Evolutionary conservation across 2,113 vertebrate species (phyloP).

Genomic region (Jacana jacana): DNA sequence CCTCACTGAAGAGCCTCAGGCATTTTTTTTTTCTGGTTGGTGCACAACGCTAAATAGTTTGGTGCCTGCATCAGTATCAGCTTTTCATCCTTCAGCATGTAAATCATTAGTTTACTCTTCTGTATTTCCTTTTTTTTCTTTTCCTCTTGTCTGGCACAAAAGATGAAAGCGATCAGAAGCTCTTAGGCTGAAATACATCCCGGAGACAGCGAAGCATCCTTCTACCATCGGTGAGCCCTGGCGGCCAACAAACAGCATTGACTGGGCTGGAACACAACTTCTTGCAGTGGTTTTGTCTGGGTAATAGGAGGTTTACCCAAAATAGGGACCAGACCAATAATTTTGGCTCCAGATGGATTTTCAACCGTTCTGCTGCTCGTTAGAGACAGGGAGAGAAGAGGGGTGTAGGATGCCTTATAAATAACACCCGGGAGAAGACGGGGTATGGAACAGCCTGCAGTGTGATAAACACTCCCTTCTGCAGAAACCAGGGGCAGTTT

Average conservation of each 20-base stretch:
- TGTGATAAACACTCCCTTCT: neutral
- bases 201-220: neutral
- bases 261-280: neutral
- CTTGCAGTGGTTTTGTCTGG: neutral
- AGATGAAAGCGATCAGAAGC: neutral
- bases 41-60: neutral
- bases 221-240: fast-evolving
- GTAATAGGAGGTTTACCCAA: neutral
- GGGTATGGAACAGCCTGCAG: neutral
- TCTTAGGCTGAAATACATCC: neutral
- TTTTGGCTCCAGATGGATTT: neutral
- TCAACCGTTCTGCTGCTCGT: neutral
- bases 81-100: neutral
- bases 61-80: neutral
- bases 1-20: neutral
- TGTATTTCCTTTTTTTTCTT: fast-evolving
- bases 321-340: neutral
- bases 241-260: neutral
- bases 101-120: neutral
- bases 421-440: neutral
- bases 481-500: neutral
- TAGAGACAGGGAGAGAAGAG: neutral
- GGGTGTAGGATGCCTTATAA: neutral
- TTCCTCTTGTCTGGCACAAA: neutral
- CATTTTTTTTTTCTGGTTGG: neutral